phyloP scores from a whole-genome alignment of 2,888 invertebrate species.

The Schizaphis graminum region DNA sequence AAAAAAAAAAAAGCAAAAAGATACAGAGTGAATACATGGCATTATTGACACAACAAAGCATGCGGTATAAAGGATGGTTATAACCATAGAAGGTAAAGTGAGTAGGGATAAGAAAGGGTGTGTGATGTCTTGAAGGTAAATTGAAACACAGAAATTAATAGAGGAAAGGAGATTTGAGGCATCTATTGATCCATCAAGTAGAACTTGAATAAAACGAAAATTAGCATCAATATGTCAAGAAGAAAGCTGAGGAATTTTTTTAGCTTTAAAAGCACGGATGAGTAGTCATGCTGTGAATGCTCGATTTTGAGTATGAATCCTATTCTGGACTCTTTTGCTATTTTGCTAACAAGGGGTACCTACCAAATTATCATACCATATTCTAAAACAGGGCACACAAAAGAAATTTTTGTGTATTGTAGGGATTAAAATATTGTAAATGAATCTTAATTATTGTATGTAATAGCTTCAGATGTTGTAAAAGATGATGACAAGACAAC shows the following conservation, averaged over 20 bases:
- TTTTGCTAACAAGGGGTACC: not conserved
- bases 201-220: not conserved
- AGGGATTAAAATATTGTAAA: not conserved
- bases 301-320: not conserved
- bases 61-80: not conserved
- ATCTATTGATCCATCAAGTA: not conserved
- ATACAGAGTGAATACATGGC: too few relatives aligned
- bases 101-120: not conserved
- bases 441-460: not conserved
- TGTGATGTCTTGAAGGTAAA: not conserved
- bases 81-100: not conserved
- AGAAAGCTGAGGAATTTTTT: not conserved
- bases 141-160: not conserved
- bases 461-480: conserved; percentile 7
- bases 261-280: not conserved
- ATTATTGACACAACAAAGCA: too few relatives aligned
- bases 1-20: too few relatives aligned
- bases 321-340: not conserved
- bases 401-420: not conserved
- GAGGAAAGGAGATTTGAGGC: not conserved
- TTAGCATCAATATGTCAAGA: not conserved
- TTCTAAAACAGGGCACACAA: not conserved
- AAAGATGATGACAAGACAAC: conserved; percentile 42
- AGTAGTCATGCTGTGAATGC: not conserved
- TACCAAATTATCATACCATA: not conserved